Evolutionary conservation across 2,113 vertebrate genomes (phyloP).

Genomic region (Morone chrysops): DNA sequence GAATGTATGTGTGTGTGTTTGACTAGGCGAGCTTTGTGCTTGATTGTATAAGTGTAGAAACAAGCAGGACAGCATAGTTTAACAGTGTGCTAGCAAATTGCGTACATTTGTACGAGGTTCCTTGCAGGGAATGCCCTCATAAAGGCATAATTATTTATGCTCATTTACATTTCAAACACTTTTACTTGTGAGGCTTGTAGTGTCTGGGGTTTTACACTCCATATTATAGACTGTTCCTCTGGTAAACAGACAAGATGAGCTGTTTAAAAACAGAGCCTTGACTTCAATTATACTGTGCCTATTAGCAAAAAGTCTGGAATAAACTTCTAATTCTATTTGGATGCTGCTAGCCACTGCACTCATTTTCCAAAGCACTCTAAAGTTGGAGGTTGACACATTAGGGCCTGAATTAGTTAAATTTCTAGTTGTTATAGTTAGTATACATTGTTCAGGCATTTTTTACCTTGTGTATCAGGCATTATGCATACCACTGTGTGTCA

Average conservation of each 20-base stretch:
- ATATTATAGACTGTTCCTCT: constrained; percentile 20
- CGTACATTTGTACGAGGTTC: constrained; percentile 17
- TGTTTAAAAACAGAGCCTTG: constrained; percentile 37
- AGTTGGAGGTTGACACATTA: neutral
- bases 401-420: neutral
- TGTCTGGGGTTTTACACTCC: constrained; percentile 33
- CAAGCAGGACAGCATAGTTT: neutral
- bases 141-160: constrained; percentile 56
- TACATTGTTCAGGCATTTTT: neutral
- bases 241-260: constrained; percentile 21
- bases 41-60: constrained; percentile 3
- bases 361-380: neutral
- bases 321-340: neutral
- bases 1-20: neutral
- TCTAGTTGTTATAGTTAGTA: neutral
- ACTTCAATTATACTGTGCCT: constrained; percentile 23
- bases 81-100: neutral
- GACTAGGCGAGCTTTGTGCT: neutral
- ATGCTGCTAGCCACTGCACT: neutral
- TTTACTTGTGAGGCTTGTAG: constrained; percentile 29
- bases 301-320: constrained; percentile 25
- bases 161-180: constrained; percentile 70
- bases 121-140: constrained; percentile 25
- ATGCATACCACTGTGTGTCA: neutral
- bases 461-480: neutral